Conservation (phyloP, 1,140 invertebrate species). For the Papilio polytes region DNA sequence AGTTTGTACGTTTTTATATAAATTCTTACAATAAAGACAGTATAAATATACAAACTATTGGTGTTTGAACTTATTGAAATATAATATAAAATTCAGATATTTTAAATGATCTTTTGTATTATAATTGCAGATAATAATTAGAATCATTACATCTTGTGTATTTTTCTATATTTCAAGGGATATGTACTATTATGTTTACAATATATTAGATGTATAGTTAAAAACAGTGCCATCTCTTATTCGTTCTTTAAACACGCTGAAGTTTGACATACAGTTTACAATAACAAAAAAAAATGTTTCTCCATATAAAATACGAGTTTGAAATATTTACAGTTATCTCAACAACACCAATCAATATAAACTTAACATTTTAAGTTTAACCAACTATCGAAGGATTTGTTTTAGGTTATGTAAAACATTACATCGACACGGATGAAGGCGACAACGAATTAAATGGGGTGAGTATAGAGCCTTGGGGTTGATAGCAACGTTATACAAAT, state of each 20-base stretch:
- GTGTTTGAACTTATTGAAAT: too few species aligned
- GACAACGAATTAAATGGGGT: not conserved
- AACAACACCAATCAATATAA: not conserved
- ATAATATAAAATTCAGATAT: too few species aligned
- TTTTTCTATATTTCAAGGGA: not conserved
- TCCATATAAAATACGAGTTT: too few species aligned
- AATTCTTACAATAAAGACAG: too few species aligned
- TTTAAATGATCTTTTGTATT: not conserved
- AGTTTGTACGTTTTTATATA: too few species aligned
- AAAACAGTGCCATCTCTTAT: conserved; percentile 8
- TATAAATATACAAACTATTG: too few species aligned
- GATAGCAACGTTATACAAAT: not conserved
- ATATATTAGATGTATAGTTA: not conserved
- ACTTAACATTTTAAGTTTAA: not conserved
- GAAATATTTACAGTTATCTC: too few species aligned
- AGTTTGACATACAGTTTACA: not conserved
- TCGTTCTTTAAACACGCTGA: not conserved
- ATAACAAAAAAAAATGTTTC: not conserved
- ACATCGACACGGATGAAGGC: not conserved
- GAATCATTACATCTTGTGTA: not conserved
- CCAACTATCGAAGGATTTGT: not conserved
- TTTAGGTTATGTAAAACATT: not conserved
- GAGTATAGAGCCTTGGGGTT: not conserved
- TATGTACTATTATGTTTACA: not conserved
- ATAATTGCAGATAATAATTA: not conserved